These are phyloP conservation scores for Eciton burchellii DNA, from an alignment of 1,140 invertebrate genomes.

Conservation along the genomic window DNA sequence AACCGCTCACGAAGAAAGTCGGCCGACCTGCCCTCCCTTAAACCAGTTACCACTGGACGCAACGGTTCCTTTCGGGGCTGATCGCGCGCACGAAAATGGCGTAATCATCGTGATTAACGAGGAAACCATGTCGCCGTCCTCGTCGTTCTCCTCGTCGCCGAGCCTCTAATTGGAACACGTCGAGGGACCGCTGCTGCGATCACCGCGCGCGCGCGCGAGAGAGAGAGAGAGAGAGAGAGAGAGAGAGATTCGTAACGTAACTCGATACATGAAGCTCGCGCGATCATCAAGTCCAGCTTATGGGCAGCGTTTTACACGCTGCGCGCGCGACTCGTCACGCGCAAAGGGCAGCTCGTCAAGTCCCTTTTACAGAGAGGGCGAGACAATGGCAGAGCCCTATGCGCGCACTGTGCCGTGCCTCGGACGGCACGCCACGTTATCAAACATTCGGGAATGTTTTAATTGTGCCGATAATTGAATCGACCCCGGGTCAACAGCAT, in stretches of 20 bases:
- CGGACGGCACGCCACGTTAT: conserved; percentile 36
- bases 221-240: no score
- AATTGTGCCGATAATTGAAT: conserved; percentile 73
- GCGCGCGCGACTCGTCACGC: background rate
- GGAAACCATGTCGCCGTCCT: conserved; percentile 60
- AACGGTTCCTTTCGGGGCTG: conserved; percentile 66
- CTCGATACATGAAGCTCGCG: conserved; percentile 10
- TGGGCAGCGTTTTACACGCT: background rate
- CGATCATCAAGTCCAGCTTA: background rate
- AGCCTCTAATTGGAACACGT: conserved; percentile 57
- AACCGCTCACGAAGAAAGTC: conserved; percentile 48
- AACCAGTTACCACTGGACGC: conserved; percentile 61
- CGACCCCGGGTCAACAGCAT: conserved; percentile 67
- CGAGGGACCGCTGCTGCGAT: conserved; percentile 35
- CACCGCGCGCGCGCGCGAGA: conserved; percentile 37
- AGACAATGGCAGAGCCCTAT: conserved; percentile 19
- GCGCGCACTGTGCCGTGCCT: background rate
- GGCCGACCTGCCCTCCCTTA: conserved; percentile 52
- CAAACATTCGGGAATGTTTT: conserved; percentile 68
- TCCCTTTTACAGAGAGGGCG: background rate
- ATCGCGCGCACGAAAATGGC: conserved; percentile 70
- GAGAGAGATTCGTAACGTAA: conserved; percentile 17
- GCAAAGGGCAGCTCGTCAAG: background rate
- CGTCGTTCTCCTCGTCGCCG: conserved; percentile 47
- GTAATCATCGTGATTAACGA: conserved; percentile 77